Conservation (phyloP, 1,140 invertebrate genomes). For the Oedothorax gibbosus region DNA sequence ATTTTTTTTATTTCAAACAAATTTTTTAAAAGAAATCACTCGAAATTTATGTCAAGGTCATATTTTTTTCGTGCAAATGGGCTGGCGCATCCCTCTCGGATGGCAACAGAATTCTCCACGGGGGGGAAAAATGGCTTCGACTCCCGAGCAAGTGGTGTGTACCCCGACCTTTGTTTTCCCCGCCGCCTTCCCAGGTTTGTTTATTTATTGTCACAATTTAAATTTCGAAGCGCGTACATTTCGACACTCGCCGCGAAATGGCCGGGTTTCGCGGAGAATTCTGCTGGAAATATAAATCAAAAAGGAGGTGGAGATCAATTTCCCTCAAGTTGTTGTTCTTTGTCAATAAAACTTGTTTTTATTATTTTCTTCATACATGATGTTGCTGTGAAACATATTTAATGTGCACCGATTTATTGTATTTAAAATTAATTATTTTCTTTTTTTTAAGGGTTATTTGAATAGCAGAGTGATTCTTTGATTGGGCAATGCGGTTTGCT, state of each 20-base stretch:
- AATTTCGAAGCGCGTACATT: background rate
- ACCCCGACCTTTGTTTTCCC: slow-evolving; percentile 63
- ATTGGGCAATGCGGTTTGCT: slow-evolving; percentile 18
- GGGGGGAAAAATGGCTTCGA: slow-evolving; percentile 62
- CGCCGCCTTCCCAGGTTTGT: slow-evolving; percentile 62
- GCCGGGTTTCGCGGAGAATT: background rate
- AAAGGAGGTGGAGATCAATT: slow-evolving; percentile 49
- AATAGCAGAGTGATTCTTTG: background rate
- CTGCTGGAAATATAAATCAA: background rate
- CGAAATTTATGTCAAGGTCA: no score
- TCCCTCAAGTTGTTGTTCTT: slow-evolving; percentile 38
- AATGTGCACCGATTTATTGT: no score
- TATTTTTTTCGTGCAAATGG: no score
- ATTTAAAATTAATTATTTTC: no score
- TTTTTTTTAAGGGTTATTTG: no score
- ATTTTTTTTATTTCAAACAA: no score
- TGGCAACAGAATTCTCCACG: slow-evolving; percentile 43
- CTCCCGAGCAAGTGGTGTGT: slow-evolving; percentile 62
- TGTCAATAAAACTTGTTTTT: slow-evolving; percentile 27
- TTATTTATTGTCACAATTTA: slow-evolving; percentile 22
- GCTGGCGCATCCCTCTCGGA: no score
- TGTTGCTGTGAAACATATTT: background rate
- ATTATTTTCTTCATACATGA: background rate
- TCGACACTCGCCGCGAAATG: background rate
- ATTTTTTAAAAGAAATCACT: no score